Evolutionary conservation across 1,140 invertebrate genomes (phyloP).

Genomic region (Drosophila kikkawai): DNA sequence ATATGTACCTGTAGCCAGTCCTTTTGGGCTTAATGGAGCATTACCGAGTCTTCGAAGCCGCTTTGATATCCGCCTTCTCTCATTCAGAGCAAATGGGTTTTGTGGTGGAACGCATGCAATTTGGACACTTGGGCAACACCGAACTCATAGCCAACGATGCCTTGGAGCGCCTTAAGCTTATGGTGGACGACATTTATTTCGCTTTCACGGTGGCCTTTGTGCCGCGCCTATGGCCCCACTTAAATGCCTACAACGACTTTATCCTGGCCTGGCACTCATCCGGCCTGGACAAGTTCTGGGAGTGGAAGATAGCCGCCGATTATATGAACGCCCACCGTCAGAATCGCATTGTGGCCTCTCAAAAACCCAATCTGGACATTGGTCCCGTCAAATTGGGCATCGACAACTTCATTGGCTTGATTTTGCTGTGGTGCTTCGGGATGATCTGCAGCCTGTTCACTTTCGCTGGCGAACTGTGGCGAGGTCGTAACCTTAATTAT

Average conservation of each 20-base stretch:
- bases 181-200: constrained; percentile 78
- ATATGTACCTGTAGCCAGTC: constrained; percentile 46
- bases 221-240: constrained; percentile 66
- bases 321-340: constrained; percentile 71
- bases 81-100: constrained; percentile 74
- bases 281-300: constrained; percentile 76
- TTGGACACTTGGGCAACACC: constrained; percentile 71
- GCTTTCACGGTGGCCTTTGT: constrained; percentile 59
- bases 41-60: constrained; percentile 45
- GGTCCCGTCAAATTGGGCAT: constrained; percentile 73
- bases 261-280: constrained; percentile 70
- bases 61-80: constrained; percentile 44
- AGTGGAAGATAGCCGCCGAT: constrained; percentile 70
- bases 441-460: constrained; percentile 62
- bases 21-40: constrained; percentile 49
- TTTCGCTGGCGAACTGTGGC: constrained; percentile 61
- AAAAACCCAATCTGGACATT: constrained; percentile 53
- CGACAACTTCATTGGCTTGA: constrained; percentile 68
- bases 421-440: constrained; percentile 71
- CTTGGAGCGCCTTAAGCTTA: constrained; percentile 65
- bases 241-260: constrained; percentile 61
- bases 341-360: constrained; percentile 65
- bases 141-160: constrained; percentile 66
- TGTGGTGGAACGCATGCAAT: constrained; percentile 70
- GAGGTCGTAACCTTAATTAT: not conserved